phyloP scores from a whole-genome alignment of 2,888 invertebrate genomes.

The Hemithea aestivaria region DNA sequence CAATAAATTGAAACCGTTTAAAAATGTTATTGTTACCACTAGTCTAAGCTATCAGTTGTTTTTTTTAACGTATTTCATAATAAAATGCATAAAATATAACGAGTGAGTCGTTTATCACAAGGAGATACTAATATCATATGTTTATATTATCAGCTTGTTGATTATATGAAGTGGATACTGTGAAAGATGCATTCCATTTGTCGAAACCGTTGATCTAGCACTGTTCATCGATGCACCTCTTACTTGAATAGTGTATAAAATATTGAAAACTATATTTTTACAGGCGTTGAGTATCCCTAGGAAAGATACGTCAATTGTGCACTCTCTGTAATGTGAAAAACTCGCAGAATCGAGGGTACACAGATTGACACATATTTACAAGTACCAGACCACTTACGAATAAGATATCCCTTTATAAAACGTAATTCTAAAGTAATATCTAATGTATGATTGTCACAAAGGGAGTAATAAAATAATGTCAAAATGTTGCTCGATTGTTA shows the following conservation, averaged over 20 bases:
- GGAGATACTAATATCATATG: constrained; percentile 50
- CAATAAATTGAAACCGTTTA: constrained; percentile 40
- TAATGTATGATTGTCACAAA: constrained; percentile 64
- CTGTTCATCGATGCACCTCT: constrained; percentile 70
- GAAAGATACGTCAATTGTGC: constrained; percentile 40
- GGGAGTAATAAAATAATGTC: constrained; percentile 65
- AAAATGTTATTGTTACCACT: constrained; percentile 76
- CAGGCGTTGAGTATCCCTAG: constrained; percentile 51
- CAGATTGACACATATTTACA: constrained; percentile 43
- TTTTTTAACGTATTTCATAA: constrained; percentile 52
- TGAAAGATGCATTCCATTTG: constrained; percentile 75
- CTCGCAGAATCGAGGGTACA: constrained; percentile 13
- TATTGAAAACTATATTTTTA: constrained; percentile 57
- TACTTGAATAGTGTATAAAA: constrained; percentile 51
- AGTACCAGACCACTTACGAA: constrained; percentile 52
- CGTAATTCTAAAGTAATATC: constrained; percentile 39
- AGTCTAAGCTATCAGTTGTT: constrained; percentile 72
- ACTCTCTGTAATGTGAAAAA: constrained; percentile 26
- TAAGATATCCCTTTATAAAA: constrained; percentile 49
- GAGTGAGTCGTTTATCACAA: constrained; percentile 45
- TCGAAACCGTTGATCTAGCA: constrained; percentile 61
- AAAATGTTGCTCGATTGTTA: constrained; percentile 72
- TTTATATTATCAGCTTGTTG: constrained; percentile 57
- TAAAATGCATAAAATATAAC: constrained; percentile 45
- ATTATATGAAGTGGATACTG: constrained; percentile 58